Evolutionary conservation across 2,113 vertebrate genomes (phyloP).

Genomic region (Rhinoderma darwinii): DNA sequence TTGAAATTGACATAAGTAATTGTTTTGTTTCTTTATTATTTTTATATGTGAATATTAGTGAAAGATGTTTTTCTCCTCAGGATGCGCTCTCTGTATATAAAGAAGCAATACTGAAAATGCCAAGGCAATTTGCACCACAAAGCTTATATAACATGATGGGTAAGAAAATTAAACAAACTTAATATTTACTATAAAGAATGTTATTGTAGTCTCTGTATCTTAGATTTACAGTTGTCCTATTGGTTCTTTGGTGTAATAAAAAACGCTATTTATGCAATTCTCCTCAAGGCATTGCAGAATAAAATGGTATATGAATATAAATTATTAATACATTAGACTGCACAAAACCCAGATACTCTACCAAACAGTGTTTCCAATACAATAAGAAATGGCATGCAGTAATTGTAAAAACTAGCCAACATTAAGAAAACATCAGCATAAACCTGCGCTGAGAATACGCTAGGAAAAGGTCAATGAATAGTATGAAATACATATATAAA

Average conservation of each 20-base stretch:
- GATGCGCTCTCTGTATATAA: constrained; percentile 93
- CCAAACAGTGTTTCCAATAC: background rate
- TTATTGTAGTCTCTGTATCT: background rate
- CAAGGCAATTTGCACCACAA: constrained; percentile 94
- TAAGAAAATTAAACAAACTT: constrained; percentile 70
- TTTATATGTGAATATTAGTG: background rate
- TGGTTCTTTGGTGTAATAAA: background rate
- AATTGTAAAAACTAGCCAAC: too few species aligned
- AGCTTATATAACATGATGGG: constrained; percentile 99
- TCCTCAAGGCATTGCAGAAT: background rate
- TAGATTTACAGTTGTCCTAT: background rate
- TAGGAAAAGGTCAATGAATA: too few species aligned
- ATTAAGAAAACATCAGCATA: too few species aligned
- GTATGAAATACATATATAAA: too few species aligned
- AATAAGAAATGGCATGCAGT: too few species aligned
- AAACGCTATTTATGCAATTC: background rate
- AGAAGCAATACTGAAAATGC: constrained; percentile 98
- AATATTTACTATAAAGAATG: background rate
- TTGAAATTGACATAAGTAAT: background rate
- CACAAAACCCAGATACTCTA: background rate
- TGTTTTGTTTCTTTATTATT: background rate
- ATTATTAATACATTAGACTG: background rate
- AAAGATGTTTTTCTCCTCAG: constrained; percentile 67
- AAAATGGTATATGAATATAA: background rate
- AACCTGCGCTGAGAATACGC: too few species aligned